Conservation (phyloP, 2,888 invertebrate species). For the Napeogenes inachia region DNA sequence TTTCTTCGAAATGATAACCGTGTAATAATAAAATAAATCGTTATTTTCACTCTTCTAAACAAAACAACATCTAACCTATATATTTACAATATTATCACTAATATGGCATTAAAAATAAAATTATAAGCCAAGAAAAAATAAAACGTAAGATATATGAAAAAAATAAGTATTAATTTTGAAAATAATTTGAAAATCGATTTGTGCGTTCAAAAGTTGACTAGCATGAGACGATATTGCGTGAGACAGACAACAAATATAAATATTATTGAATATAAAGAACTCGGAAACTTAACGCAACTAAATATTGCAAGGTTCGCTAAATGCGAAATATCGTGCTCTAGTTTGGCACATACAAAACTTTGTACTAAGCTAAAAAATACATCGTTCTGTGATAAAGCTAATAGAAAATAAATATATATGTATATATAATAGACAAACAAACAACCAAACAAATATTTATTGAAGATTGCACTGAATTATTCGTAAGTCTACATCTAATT, state of each 20-base stretch:
- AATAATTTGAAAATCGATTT: slow-evolving; percentile 55
- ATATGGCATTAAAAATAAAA: slow-evolving; percentile 71
- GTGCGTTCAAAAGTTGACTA: slow-evolving; percentile 75
- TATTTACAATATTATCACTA: slow-evolving; percentile 70
- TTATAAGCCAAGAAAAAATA: slow-evolving; percentile 46
- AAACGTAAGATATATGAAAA: slow-evolving; percentile 37
- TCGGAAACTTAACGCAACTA: slow-evolving; percentile 57
- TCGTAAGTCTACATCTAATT: slow-evolving; percentile 64
- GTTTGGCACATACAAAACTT: slow-evolving; percentile 74
- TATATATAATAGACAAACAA: slow-evolving; percentile 46
- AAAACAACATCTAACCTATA: slow-evolving; percentile 59
- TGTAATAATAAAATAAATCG: slow-evolving; percentile 47
- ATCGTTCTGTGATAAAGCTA: slow-evolving; percentile 62
- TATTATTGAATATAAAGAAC: slow-evolving; percentile 42
- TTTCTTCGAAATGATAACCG: slow-evolving; percentile 49
- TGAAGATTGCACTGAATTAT: slow-evolving; percentile 67
- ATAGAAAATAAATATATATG: slow-evolving; percentile 62
- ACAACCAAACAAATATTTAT: slow-evolving; percentile 57
- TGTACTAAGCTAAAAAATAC: slow-evolving; percentile 72
- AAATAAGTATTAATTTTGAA: slow-evolving; percentile 41
- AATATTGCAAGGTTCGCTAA: slow-evolving; percentile 60
- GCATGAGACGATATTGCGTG: slow-evolving; percentile 76
- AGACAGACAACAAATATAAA: slow-evolving; percentile 48
- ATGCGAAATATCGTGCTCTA: slow-evolving; percentile 66
- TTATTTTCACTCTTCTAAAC: slow-evolving; percentile 30